phyloP scores from a whole-genome alignment of 2,797 vertebrate species.

The Falco biarmicus region DNA sequence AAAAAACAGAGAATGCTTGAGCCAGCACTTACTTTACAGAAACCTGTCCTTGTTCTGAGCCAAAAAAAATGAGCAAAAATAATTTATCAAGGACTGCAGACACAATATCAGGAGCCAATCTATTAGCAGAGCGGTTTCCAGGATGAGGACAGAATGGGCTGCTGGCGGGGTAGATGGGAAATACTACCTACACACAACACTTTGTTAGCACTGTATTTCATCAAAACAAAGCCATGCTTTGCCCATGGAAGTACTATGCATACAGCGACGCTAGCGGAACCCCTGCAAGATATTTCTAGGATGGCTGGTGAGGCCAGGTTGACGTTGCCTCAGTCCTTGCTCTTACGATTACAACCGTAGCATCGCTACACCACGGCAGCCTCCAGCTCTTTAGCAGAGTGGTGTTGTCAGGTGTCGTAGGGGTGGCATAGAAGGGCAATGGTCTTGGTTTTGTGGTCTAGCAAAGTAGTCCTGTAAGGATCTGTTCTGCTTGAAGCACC shows the following conservation, averaged over 20 bases:
- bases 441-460: not conserved
- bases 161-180: not conserved
- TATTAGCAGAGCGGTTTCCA: not conserved
- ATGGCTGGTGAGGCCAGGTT: not conserved
- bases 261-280: not conserved
- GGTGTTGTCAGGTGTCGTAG: not conserved
- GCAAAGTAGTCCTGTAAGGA: not conserved
- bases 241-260: not conserved
- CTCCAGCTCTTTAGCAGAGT: not conserved
- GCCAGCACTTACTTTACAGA: slow-evolving; percentile 8
- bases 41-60: not conserved
- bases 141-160: not conserved
- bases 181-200: not conserved
- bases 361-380: not conserved
- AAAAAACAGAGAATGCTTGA: slow-evolving; percentile 22
- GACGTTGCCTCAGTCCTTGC: not conserved
- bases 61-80: not conserved
- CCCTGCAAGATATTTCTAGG: not conserved
- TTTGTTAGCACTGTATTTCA: not conserved
- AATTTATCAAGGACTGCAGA: not conserved
- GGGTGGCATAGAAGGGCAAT: not conserved
- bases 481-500: not conserved
- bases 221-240: not conserved
- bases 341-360: not conserved
- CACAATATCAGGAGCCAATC: not conserved